Evolutionary conservation across 2,113 vertebrate species (phyloP), one percentile per base, ranked within the genome.

Genomic region (Hemichromis elongatus): DNA sequence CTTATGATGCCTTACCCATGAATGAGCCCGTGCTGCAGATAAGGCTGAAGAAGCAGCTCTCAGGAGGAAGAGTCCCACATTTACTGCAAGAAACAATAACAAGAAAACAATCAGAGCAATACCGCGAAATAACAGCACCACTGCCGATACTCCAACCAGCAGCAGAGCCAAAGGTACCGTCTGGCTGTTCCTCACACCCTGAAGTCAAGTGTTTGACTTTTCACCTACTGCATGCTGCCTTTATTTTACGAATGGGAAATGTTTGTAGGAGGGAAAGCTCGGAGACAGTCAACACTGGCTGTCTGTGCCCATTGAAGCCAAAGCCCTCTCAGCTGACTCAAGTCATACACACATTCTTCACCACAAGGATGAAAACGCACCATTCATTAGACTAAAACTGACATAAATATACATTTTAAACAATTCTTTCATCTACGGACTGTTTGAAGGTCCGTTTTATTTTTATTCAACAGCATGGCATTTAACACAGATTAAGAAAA

Each of bases 21-120:
- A 98, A 98, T 42, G 97, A 97, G 24, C 97, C 97, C 3, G 97
- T 96, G 92, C 97, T 98, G 95, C 97, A 98, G 95, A 98, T 97
- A 78, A 98, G 97, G 88, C 97, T 98, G 96, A 98, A 98, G 95
- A 98, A 97, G 93, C 97, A 98, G 96, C 97, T 98, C 93, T 98
- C 97, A 0, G 97, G 97, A 10, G 97, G 97, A 83, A 97, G 94
- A 68, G 97, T 97, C 42, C 97, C 97, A 92, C 97, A 98, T 92
- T 97, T 98, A 94, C 97, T 98, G 78, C 55, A 93, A 86, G 75
- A 88, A 21, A 92, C 16, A 81, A 28, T 14, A 61, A 9, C 80
- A 13, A 86, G 12, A 84, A 33, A 87, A 84, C 59, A 45, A 53
- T 80, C 11, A 42, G n/a, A 33, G 14, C 70, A 77, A 73, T 28